Evolutionary conservation across 2,888 invertebrate species (phyloP).

Genomic region (Rotaria sp.): DNA sequence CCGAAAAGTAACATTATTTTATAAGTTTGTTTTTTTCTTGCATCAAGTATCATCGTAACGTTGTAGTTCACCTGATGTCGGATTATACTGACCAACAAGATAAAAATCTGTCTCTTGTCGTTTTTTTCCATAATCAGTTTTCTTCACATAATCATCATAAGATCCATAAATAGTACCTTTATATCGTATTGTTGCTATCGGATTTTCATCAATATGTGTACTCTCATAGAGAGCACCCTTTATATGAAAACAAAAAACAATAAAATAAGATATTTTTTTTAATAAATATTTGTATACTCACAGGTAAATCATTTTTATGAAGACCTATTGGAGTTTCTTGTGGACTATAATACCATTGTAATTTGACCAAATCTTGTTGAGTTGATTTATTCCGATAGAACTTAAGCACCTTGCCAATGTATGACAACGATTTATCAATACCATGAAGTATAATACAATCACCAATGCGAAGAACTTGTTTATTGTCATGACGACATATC

Average conservation of each 20-base stretch:
- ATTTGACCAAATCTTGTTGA: not conserved
- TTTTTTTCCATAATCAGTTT: not conserved
- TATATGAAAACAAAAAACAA: not conserved
- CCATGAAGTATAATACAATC: constrained; percentile 8
- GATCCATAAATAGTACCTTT: constrained; percentile 16
- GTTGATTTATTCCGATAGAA: not conserved
- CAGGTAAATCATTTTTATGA: not conserved
- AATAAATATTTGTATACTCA: not conserved
- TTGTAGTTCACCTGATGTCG: not conserved
- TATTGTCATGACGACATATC: not conserved
- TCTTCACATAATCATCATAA: not conserved
- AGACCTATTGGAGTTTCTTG: not conserved
- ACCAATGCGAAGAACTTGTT: not conserved
- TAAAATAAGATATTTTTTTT: not conserved
- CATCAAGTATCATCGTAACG: not conserved
- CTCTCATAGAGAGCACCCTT: not conserved
- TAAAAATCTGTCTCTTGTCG: not conserved
- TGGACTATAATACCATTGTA: constrained; percentile 17
- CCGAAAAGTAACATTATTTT: too few relatives aligned
- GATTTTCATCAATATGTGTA: constrained; percentile 11
- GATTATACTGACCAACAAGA: constrained; percentile 9
- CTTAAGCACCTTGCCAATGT: not conserved
- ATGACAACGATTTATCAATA: not conserved
- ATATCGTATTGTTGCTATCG: not conserved
- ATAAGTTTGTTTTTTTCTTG: too few relatives aligned